Conservation (phyloP, 2,797 vertebrate genomes). For the Syngnathus rostellatus region DNA sequence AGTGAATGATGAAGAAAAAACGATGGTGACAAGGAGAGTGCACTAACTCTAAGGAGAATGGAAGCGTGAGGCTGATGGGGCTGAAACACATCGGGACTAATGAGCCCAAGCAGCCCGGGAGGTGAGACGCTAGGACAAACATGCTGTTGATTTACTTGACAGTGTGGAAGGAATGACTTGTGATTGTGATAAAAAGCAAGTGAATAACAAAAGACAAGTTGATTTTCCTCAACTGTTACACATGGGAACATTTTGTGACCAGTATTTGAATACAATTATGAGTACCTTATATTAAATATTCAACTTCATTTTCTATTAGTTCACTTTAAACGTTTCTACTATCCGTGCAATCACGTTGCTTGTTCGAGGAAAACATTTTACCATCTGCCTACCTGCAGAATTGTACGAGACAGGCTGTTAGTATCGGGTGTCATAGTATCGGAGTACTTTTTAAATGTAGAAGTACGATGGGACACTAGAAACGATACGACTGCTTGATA, state of each 20-base stretch:
- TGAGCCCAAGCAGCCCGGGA: slow-evolving; percentile 4
- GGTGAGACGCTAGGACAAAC: slow-evolving; percentile 2
- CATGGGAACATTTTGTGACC: neutral
- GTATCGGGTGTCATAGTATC: no score
- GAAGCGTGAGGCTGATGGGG: neutral
- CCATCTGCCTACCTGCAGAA: no score
- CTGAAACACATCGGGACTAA: slow-evolving; percentile 4
- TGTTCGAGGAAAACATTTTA: no score
- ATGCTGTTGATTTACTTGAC: neutral
- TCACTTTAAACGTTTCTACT: no score
- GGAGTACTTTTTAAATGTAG: no score
- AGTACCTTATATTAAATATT: no score
- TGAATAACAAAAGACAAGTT: neutral
- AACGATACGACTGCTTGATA: no score
- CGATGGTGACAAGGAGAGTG: neutral
- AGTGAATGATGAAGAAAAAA: neutral
- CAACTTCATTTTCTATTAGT: no score
- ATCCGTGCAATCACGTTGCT: no score
- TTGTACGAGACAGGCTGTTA: no score
- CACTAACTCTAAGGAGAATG: slow-evolving; percentile 1
- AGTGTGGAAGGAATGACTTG: neutral
- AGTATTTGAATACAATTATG: no score
- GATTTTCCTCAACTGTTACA: neutral
- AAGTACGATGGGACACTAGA: no score
- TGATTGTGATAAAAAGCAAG: neutral